Conservation (phyloP, 2,113 vertebrate species). For the Acanthisitta chloris region DNA sequence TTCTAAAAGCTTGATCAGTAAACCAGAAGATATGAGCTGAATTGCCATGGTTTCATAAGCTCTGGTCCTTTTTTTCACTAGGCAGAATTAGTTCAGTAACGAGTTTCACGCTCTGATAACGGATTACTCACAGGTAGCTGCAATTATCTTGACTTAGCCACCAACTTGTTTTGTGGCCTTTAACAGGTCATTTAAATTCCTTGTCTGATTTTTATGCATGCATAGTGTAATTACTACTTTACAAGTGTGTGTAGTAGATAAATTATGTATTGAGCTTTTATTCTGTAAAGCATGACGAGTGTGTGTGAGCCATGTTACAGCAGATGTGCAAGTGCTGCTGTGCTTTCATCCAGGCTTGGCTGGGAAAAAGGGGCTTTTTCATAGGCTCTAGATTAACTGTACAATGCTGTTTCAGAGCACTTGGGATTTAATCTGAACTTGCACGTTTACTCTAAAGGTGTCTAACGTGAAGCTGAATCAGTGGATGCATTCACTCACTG, state of each 20-base stretch:
- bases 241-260: background rate
- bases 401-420: background rate
- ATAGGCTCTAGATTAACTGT: background rate
- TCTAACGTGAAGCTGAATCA: background rate
- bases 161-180: slow-evolving; percentile 32
- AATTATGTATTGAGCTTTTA: slow-evolving; percentile 5
- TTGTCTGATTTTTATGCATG: slow-evolving; percentile 17
- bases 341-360: background rate
- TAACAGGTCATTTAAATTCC: slow-evolving; percentile 18
- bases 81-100: background rate
- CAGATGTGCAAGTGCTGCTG: background rate
- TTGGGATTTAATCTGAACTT: background rate
- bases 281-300: background rate
- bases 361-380: background rate
- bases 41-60: background rate
- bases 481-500: background rate
- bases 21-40: background rate
- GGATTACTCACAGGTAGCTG: background rate
- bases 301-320: background rate
- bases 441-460: background rate
- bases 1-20: background rate
- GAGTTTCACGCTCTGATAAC: background rate
- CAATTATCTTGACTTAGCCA: slow-evolving; percentile 15
- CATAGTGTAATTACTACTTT: background rate
- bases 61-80: background rate